Percentiles rank a stretch among this genome's conserved stretches.
Conservation (phyloP, 2,113 vertebrate genomes). For the Perognathus longimembris region DNA sequence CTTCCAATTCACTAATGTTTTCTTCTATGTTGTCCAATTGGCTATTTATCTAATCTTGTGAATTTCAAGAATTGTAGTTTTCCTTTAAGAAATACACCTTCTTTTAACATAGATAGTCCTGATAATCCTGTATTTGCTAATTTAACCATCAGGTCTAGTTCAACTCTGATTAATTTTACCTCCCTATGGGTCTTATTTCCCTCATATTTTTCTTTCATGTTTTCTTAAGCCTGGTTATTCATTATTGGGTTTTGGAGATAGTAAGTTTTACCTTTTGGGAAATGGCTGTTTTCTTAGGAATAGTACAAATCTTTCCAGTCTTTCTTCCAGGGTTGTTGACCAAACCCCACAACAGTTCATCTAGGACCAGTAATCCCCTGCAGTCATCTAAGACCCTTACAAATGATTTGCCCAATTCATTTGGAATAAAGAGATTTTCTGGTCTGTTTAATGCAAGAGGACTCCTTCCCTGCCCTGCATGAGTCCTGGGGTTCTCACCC, state of each 20-base stretch:
- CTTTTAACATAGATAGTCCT: not conserved
- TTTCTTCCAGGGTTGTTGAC: not conserved
- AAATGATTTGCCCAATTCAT: too few relatives aligned
- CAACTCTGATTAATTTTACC: too few relatives aligned
- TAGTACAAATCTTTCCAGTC: not conserved
- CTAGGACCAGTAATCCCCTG: not conserved
- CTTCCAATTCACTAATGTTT: not conserved
- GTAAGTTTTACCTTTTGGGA: too few relatives aligned
- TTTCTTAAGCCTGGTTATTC: not conserved
- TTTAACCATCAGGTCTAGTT: not conserved
- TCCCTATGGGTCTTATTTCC: not conserved
- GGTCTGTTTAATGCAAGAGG: not conserved
- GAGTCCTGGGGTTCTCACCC: fast-evolving
- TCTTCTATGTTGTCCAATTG: not conserved
- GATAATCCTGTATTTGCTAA: not conserved
- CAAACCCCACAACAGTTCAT: not conserved
- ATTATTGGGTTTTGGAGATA: not conserved
- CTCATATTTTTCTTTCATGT: not conserved
- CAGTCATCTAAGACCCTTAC: not conserved
- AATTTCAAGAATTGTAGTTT: not conserved
- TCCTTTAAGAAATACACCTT: not conserved
- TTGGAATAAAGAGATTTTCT: not conserved
- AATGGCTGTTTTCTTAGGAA: not conserved
- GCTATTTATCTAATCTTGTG: not conserved
- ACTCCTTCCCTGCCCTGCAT: not conserved